phyloP scores from a whole-genome alignment of 2,888 invertebrate species.

The Myopa tessellatipennis region DNA sequence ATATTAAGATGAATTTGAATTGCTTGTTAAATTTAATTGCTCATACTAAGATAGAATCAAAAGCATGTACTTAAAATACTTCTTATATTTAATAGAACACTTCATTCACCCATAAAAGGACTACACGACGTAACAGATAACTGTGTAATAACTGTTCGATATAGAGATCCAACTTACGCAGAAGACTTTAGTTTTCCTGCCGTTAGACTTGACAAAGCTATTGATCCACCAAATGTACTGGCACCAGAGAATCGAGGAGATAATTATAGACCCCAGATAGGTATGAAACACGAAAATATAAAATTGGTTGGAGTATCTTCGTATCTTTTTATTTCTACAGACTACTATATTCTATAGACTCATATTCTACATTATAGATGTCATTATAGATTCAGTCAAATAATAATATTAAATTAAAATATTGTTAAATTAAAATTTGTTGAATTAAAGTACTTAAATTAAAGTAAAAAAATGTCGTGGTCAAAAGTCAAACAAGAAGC shows the following conservation, averaged over 20 bases:
- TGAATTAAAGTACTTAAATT: too few species aligned
- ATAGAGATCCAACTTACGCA: conserved; percentile 82
- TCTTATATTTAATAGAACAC: conserved; percentile 63
- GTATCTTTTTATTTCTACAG: too few species aligned
- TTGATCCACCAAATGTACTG: conserved; percentile 80
- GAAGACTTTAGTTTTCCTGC: conserved; percentile 84
- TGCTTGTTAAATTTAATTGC: too few species aligned
- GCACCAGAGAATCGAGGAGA: conserved; percentile 81
- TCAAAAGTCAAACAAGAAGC: too few species aligned
- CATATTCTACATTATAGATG: too few species aligned
- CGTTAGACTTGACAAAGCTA: conserved; percentile 74
- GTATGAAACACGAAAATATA: conserved; percentile 66
- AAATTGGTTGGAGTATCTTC: too few species aligned
- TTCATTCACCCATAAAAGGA: conserved; percentile 79
- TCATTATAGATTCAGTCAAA: neutral
- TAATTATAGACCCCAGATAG: conserved; percentile 82
- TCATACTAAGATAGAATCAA: neutral
- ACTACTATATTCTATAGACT: too few species aligned
- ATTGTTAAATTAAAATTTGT: neutral
- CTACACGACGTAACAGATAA: conserved; percentile 74
- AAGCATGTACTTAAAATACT: neutral
- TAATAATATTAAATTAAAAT: neutral
- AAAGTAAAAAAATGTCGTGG: too few species aligned
- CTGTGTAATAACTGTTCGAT: conserved; percentile 76
- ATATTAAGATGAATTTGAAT: too few species aligned